Evolutionary conservation across 2,888 invertebrate genomes (phyloP).

Genomic region (Eupithecia insigniata): DNA sequence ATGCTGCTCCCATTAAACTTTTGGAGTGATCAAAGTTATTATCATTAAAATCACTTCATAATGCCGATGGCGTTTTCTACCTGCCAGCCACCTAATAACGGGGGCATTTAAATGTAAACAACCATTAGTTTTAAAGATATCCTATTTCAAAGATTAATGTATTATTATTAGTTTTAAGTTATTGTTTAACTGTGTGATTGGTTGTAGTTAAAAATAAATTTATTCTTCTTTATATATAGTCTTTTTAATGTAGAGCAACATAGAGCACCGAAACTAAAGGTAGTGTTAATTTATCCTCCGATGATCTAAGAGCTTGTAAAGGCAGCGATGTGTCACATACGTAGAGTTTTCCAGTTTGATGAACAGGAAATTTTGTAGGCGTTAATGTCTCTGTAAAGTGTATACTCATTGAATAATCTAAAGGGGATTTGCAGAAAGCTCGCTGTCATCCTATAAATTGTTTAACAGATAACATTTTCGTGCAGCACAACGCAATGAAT

Average conservation of each 20-base stretch:
- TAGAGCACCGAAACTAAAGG: not conserved
- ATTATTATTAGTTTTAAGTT: too few species aligned
- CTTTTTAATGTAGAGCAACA: not conserved
- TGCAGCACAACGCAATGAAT: not conserved
- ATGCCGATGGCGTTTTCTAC: too few species aligned
- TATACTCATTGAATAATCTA: not conserved
- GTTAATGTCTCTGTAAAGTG: constrained; percentile 1
- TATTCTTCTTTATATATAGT: too few species aligned
- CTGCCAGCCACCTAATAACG: too few species aligned
- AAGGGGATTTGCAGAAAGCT: not conserved
- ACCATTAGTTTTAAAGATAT: too few species aligned
- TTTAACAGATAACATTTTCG: not conserved
- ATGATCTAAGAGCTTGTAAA: constrained; percentile 19
- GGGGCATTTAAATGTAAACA: too few species aligned
- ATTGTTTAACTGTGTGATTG: too few species aligned
- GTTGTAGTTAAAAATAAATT: too few species aligned
- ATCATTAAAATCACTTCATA: too few species aligned
- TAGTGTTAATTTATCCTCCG: not conserved
- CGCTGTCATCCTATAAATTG: not conserved
- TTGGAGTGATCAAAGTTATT: not conserved
- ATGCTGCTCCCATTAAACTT: not conserved
- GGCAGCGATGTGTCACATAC: constrained; percentile 28
- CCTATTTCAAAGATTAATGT: too few species aligned
- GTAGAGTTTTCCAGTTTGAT: constrained; percentile 27
- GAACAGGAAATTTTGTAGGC: constrained; percentile 26